Evolutionary conservation across 2,113 vertebrate genomes (phyloP), one percentile per base, ranked within the genome.

Genomic region (Leucopsar rothschildi): DNA sequence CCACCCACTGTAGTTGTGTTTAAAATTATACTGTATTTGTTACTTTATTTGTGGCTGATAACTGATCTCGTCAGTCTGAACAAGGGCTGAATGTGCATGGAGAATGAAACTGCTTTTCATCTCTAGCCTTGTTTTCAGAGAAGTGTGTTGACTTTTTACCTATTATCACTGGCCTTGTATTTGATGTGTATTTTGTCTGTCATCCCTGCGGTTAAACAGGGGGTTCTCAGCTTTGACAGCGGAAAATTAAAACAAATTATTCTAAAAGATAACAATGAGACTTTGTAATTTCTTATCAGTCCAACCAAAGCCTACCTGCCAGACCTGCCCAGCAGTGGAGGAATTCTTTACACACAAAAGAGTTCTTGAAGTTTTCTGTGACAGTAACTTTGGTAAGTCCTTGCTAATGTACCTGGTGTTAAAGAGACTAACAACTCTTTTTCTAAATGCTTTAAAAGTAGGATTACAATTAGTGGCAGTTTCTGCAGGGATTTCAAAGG

Each of bases 231-330:
- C 16, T 88, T 90, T 75, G 47, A 61, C 28, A 77, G 42, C 27
- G 73, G 25, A 78, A 82, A 90, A 79, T 33, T 10, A 61, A 90
- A 33, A 28, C 40, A 53, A 80, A 69, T 45, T 27, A 27, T 73
- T 91, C 63, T 66, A 65, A 76, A 88, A 88, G 22, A 59, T 78
- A 88, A 84, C 10, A 2, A 33, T 27, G 35, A 85, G 20, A 80
- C 13, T 76, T 70, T 82, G 17, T 75, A 5, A 95, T 96, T 91
- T 84, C 82, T 82, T 96, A 31, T 25, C 97, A 99, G 98, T 95
- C 31, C 77, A 98, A 12, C 98, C 98, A 22, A 98, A 98, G 97
- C 97, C 98, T 61, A 97, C 95, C n/a, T 99, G 98, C 91, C 99
- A 99, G 83, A 97, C 95, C 71, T 99, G 99, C 66, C 98, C 98